A percentile compares a stretch with the other conserved stretches of the same genome.
phyloP scores from a whole-genome alignment of 1,140 invertebrate species.

The Drepana arcuata region DNA sequence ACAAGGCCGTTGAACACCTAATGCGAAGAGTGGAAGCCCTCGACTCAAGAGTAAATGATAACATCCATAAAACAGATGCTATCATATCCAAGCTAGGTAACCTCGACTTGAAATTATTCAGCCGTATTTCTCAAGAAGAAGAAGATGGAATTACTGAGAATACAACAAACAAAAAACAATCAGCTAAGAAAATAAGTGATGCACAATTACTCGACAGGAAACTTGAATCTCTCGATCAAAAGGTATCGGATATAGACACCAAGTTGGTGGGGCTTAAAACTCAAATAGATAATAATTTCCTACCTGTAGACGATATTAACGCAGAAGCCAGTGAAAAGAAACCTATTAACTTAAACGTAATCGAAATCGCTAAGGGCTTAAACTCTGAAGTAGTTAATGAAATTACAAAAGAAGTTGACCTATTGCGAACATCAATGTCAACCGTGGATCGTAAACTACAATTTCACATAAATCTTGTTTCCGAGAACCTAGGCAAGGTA shows the following conservation, averaged over 20 bases:
- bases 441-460: slow-evolving; percentile 87
- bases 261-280: slow-evolving; percentile 84
- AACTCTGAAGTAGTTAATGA: slow-evolving; percentile 83
- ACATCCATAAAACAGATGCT: slow-evolving; percentile 87
- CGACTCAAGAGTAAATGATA: slow-evolving; percentile 84
- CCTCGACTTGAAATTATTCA: slow-evolving; percentile 81
- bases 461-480: slow-evolving; percentile 87
- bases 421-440: slow-evolving; percentile 80
- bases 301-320: slow-evolving; percentile 85
- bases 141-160: slow-evolving; percentile 43
- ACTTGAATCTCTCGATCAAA: slow-evolving; percentile 81
- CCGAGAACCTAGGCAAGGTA: slow-evolving; percentile 84
- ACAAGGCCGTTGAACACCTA: slow-evolving; percentile 87
- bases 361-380: slow-evolving; percentile 84
- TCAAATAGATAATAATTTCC: slow-evolving; percentile 85
- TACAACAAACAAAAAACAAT: slow-evolving; percentile 32
- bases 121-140: slow-evolving; percentile 45
- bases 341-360: slow-evolving; percentile 83
- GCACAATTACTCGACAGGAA: slow-evolving; percentile 73
- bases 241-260: slow-evolving; percentile 85
- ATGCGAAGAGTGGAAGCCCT: slow-evolving; percentile 86
- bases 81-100: slow-evolving; percentile 82
- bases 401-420: slow-evolving; percentile 82
- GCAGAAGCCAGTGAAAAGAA: slow-evolving; percentile 89
- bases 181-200: slow-evolving; percentile 38